Conservation (phyloP, 2,113 vertebrate species). For the Nipponia nippon region DNA sequence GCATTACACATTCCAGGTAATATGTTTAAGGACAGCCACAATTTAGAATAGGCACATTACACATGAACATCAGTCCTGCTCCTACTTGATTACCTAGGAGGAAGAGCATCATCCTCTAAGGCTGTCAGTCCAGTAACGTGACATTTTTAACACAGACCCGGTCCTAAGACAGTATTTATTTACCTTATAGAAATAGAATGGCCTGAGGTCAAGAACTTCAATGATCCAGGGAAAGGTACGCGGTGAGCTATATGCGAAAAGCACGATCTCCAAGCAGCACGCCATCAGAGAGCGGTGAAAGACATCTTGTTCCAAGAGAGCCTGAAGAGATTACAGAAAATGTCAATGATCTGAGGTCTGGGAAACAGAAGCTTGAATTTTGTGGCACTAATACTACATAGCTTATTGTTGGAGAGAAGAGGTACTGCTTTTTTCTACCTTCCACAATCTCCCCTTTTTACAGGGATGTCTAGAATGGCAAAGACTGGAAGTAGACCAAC, state of each 20-base stretch:
- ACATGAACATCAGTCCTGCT: background rate
- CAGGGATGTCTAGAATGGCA: background rate
- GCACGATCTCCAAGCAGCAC: conserved; percentile 93
- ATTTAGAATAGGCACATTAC: background rate
- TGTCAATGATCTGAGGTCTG: fast-evolving
- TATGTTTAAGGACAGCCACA: background rate
- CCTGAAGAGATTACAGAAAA: conserved; percentile 65
- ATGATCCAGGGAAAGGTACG: conserved; percentile 97
- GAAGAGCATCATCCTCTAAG: background rate
- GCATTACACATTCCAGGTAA: background rate
- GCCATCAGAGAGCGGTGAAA: conserved; percentile 92
- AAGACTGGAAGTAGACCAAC: background rate
- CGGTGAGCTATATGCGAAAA: conserved; percentile 94
- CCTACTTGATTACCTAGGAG: background rate
- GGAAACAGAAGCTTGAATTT: background rate
- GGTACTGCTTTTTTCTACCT: background rate
- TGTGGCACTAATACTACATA: background rate
- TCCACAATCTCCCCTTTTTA: background rate
- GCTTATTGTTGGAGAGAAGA: background rate
- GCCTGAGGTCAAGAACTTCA: conserved; percentile 80
- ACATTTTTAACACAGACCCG: background rate
- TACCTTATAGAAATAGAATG: conserved; percentile 98
- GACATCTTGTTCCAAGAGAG: conserved; percentile 90
- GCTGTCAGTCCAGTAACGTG: background rate
- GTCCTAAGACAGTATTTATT: background rate